A percentile compares a stretch with the other conserved stretches of the same genome.
Evolutionary conservation across 2,113 vertebrate species (phyloP).

Genomic region (Lichenostomus cassidix): DNA sequence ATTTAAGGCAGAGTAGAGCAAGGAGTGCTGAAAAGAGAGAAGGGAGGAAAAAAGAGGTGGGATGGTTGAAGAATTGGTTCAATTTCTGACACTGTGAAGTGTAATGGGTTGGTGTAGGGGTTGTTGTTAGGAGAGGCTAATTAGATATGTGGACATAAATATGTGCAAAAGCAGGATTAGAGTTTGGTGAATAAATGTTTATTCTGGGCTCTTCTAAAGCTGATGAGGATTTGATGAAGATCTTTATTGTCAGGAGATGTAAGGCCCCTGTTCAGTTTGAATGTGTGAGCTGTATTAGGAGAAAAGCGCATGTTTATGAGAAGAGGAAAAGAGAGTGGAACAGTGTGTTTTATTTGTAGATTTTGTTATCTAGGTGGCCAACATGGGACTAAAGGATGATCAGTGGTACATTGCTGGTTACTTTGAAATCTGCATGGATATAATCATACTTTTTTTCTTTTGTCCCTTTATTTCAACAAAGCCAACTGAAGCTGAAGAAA

Average conservation of each 20-base stretch:
- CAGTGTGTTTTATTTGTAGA: background rate
- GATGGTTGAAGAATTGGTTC: background rate
- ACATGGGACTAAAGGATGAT: background rate
- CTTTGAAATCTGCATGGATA: background rate
- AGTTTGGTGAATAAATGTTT: background rate
- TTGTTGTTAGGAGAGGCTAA: background rate
- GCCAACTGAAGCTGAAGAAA: slow-evolving; percentile 90
- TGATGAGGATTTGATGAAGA: background rate
- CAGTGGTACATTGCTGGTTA: background rate
- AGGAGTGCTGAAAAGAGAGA: background rate
- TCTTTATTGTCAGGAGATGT: background rate
- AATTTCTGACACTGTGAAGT: background rate
- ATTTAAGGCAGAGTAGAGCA: background rate
- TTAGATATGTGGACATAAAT: background rate
- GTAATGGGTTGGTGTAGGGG: background rate
- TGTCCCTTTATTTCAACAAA: slow-evolving; percentile 60
- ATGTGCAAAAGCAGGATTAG: background rate
- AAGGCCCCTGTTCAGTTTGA: background rate
- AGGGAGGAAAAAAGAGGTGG: rapidly evolving
- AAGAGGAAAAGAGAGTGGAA: background rate
- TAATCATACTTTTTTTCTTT: background rate
- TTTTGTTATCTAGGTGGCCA: background rate
- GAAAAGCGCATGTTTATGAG: background rate
- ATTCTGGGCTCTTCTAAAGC: background rate
- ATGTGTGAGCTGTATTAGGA: background rate